Evolutionary conservation across 2,113 vertebrate species (phyloP).

Genomic region (Turdus rufiventris): DNA sequence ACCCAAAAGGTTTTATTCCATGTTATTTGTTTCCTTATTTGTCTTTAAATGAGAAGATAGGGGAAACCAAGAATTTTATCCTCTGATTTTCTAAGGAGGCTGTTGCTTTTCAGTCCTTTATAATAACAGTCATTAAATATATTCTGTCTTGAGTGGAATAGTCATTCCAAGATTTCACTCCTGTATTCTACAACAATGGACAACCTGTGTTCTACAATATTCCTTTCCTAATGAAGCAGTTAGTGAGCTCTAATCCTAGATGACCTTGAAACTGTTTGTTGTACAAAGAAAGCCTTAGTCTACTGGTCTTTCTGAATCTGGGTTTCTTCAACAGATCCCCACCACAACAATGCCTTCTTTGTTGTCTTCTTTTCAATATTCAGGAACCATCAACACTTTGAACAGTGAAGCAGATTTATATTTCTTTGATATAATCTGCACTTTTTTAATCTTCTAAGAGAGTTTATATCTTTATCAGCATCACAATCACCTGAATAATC

Average conservation of each 20-base stretch:
- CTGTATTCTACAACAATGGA: not conserved
- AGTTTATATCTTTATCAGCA: not conserved
- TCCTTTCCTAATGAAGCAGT: not conserved
- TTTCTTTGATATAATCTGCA: not conserved
- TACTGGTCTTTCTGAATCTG: not conserved
- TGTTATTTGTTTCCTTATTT: not conserved
- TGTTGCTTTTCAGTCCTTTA: not conserved
- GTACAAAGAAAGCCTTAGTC: not conserved
- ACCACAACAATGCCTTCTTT: not conserved
- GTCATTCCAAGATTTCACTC: not conserved
- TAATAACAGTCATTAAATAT: not conserved
- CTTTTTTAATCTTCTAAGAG: not conserved
- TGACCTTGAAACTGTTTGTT: not conserved
- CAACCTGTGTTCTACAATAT: not conserved
- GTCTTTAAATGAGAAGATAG: not conserved
- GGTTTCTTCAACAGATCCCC: not conserved
- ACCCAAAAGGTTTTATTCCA: rapidly evolving
- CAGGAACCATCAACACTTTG: not conserved
- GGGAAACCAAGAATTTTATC: not conserved
- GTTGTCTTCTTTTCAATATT: not conserved
- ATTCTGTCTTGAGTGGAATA: not conserved
- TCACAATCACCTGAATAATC: not conserved
- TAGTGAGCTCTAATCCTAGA: not conserved
- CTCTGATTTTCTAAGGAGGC: not conserved
- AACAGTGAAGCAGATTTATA: not conserved